Percentiles rank a stretch among this genome's conserved stretches.
Conservation (phyloP, 2,888 invertebrate species). For the Pseudococcus jackbeardsleyi region DNA sequence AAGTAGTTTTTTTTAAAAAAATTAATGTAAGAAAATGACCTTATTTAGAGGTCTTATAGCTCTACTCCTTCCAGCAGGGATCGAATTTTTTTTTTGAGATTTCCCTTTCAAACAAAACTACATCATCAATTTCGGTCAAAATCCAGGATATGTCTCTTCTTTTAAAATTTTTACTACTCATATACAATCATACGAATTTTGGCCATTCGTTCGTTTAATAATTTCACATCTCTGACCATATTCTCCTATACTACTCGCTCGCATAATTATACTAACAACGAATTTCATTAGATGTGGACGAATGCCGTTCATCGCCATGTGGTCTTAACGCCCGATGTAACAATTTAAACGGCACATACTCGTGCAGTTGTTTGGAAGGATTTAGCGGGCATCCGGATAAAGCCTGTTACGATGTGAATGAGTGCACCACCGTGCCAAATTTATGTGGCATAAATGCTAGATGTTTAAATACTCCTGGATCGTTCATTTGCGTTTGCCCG, state of each 20-base stretch:
- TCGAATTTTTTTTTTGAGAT: neutral
- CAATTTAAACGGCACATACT: slow-evolving; percentile 82
- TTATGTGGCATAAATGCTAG: slow-evolving; percentile 83
- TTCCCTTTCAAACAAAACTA: neutral
- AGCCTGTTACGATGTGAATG: slow-evolving; percentile 81
- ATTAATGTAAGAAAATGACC: no score
- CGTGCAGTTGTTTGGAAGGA: slow-evolving; percentile 81
- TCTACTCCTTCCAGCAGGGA: no score
- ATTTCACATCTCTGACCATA: neutral
- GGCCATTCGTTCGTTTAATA: neutral
- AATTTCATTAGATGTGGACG: slow-evolving; percentile 77
- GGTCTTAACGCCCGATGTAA: slow-evolving; percentile 79
- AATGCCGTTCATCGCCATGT: slow-evolving; percentile 79
- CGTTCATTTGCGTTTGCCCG: slow-evolving; percentile 83
- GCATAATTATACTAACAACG: slow-evolving; percentile 49
- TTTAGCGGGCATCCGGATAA: slow-evolving; percentile 74
- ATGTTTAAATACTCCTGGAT: slow-evolving; percentile 86
- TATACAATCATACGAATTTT: no score
- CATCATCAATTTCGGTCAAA: no score
- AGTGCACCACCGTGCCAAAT: slow-evolving; percentile 76
- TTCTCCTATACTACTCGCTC: no score
- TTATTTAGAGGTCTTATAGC: no score
- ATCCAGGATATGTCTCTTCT: no score
- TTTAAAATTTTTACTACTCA: no score
- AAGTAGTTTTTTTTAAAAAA: no score